Percentiles rank a stretch among this genome's conserved stretches.
Conservation (phyloP, 2,888 invertebrate species). For the Congeria kusceri region DNA sequence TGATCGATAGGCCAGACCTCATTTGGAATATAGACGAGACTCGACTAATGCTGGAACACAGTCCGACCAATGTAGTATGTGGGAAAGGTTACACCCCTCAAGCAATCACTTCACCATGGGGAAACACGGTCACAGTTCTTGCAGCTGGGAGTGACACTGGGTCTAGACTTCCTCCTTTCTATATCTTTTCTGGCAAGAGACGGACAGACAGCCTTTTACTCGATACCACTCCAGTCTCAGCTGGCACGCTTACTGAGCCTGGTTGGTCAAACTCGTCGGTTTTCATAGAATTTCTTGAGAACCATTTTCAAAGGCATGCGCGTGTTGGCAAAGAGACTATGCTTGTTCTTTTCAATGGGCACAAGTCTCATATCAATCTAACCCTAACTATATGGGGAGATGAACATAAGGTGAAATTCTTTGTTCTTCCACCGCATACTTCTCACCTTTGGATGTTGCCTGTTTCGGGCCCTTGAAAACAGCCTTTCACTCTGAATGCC, state of each 20-base stretch:
- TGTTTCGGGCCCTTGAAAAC: not conserved
- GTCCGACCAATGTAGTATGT: constrained; percentile 23
- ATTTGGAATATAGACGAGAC: too few species aligned
- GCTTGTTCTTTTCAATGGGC: constrained; percentile 4
- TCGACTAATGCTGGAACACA: constrained; percentile 37
- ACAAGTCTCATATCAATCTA: not conserved
- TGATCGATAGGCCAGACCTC: too few species aligned
- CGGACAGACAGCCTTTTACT: constrained; percentile 24
- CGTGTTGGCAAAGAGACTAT: not conserved
- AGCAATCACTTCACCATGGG: constrained; percentile 34
- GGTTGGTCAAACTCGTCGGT: constrained; percentile 1
- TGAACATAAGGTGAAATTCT: constrained; percentile 17
- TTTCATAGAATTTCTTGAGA: not conserved
- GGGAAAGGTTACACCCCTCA: constrained; percentile 23
- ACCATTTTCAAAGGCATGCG: not conserved
- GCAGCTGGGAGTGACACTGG: constrained; percentile 49
- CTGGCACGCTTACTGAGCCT: not conserved
- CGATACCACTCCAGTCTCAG: not conserved
- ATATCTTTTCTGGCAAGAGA: constrained; percentile 41
- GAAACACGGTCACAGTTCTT: constrained; percentile 43
- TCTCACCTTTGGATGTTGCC: not conserved
- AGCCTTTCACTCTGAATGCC: too few species aligned
- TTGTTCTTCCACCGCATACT: too few species aligned
- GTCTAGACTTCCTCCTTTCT: constrained; percentile 43
- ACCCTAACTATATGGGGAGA: constrained; percentile 6